A percentile compares a stretch with the other conserved stretches of the same genome.
Evolutionary conservation across 2,113 vertebrate species (phyloP).

Genomic region (Stigmatopora nigra): DNA sequence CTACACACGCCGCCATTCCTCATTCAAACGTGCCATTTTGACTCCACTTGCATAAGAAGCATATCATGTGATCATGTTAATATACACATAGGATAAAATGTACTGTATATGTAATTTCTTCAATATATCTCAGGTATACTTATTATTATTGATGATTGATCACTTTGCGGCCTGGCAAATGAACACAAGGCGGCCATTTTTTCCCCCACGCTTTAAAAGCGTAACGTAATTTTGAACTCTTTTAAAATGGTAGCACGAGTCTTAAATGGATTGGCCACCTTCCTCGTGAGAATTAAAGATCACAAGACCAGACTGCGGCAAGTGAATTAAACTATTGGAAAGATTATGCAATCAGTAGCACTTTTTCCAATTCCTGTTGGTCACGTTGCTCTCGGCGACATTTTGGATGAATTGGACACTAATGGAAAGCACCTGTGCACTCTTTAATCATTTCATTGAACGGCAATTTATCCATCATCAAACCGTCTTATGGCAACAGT

Average conservation of each 20-base stretch:
- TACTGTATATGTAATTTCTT: too few relatives aligned
- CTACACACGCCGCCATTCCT: background rate
- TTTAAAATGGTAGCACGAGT: background rate
- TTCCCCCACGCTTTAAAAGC: background rate
- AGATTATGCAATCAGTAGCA: constrained; percentile 36
- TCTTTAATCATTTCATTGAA: too few relatives aligned
- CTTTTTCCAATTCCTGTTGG: background rate
- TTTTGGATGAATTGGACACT: background rate
- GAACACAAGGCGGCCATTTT: background rate
- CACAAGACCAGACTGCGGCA: constrained; percentile 45
- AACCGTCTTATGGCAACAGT: too few relatives aligned
- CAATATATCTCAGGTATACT: too few relatives aligned
- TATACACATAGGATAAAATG: too few relatives aligned
- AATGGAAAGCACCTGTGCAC: too few relatives aligned
- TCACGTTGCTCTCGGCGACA: constrained; percentile 1
- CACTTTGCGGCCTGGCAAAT: too few relatives aligned
- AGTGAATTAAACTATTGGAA: constrained; percentile 48
- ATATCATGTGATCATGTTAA: too few relatives aligned
- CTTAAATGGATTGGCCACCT: constrained; percentile 28
- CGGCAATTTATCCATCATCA: too few relatives aligned
- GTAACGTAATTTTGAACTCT: background rate
- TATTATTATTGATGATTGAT: too few relatives aligned
- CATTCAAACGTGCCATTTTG: too few relatives aligned
- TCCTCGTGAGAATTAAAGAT: constrained; percentile 41
- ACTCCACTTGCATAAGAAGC: too few relatives aligned